Evolutionary conservation across 2,797 vertebrate genomes (phyloP).

Genomic region (Lepus townsendii): DNA sequence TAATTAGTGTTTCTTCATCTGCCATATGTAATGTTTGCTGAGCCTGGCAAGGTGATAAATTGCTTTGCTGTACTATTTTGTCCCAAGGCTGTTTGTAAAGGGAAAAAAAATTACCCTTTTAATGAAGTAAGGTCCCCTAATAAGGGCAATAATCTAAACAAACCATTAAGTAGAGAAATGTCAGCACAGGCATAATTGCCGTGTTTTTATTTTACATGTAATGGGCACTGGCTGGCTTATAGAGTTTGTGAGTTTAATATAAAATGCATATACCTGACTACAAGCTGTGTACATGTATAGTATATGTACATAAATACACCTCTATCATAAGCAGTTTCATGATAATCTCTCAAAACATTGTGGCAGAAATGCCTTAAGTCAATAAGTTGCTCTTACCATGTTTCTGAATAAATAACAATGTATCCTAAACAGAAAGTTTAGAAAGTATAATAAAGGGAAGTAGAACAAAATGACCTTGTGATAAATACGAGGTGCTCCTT

Average conservation of each 20-base stretch:
- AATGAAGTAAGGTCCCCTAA: conserved; percentile 61
- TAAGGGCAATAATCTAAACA: conserved; percentile 34
- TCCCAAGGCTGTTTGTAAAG: conserved; percentile 68
- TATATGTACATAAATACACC: neutral
- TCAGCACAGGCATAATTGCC: neutral
- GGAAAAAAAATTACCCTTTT: conserved; percentile 51
- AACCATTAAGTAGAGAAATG: conserved; percentile 24
- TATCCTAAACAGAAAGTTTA: neutral
- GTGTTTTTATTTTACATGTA: neutral
- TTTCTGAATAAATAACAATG: neutral
- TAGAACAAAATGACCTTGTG: neutral
- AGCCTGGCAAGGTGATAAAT: conserved; percentile 69
- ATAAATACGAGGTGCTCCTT: neutral
- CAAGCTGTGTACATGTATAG: neutral
- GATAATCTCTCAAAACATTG: neutral
- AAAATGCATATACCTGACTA: neutral
- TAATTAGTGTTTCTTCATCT: conserved; percentile 68
- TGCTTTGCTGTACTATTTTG: conserved; percentile 59
- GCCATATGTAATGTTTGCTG: conserved; percentile 59
- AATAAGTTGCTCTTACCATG: neutral
- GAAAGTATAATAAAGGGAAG: neutral
- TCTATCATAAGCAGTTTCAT: neutral
- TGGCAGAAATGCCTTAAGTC: too few relatives aligned
- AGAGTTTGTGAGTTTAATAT: conserved; percentile 32
- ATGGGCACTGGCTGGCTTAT: neutral